A percentile compares a stretch with the other conserved stretches of the same genome.
phyloP scores from a whole-genome alignment of 2,797 vertebrate genomes.

The Aulostomus chinensis region DNA sequence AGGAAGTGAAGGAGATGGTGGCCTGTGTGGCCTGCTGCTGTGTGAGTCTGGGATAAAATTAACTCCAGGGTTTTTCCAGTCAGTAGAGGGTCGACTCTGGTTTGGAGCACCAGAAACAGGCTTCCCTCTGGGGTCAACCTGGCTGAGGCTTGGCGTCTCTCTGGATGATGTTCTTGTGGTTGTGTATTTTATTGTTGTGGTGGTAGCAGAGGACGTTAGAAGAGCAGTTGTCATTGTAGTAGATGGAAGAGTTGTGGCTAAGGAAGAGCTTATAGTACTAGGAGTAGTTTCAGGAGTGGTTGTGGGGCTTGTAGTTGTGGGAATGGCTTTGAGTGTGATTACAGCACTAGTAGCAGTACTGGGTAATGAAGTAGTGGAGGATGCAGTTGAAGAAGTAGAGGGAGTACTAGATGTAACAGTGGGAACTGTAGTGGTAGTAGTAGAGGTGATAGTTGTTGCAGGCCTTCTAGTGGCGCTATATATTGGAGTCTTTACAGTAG shows the following conservation, averaged over 20 bases:
- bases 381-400: neutral
- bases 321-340: conserved; percentile 3
- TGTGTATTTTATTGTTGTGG: conserved; percentile 38
- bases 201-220: conserved; percentile 8
- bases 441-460: conserved; percentile 11
- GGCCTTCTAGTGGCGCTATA: conserved; percentile 25
- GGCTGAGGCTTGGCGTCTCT: conserved; percentile 16
- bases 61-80: conserved; percentile 69
- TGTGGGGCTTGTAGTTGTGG: conserved; percentile 3
- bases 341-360: conserved; percentile 9
- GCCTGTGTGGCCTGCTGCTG: conserved; percentile 42
- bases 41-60: conserved; percentile 85
- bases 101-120: conserved; percentile 41
- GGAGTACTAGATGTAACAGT: neutral
- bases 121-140: conserved; percentile 33
- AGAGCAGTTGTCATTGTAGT: conserved; percentile 11
- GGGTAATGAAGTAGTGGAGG: neutral
- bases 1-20: conserved; percentile 41
- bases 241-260: conserved; percentile 16
- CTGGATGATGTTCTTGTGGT: conserved; percentile 39
- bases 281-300: conserved; percentile 18
- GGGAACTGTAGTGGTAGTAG: conserved; percentile 14
- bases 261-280: conserved; percentile 27
- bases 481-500: conserved; percentile 45
- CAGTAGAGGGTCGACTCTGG: conserved; percentile 48